Conservation (phyloP, 2,113 vertebrate genomes). For the Pogona vitticeps region DNA sequence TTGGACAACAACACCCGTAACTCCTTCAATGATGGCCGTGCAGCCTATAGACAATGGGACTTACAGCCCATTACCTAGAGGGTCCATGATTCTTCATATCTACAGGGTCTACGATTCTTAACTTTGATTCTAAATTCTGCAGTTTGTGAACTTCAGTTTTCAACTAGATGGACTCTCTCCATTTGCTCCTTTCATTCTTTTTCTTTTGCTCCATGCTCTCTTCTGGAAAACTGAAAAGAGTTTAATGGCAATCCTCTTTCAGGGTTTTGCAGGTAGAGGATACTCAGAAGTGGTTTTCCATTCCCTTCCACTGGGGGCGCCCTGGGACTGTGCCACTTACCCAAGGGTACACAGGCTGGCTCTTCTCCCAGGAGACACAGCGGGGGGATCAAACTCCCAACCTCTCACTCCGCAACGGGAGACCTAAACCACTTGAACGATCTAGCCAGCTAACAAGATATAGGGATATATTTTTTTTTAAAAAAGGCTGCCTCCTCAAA, state of each 20-base stretch:
- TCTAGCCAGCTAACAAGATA: neutral
- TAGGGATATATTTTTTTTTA: neutral
- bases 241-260: no score
- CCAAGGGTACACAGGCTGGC: no score
- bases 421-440: neutral
- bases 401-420: no score
- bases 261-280: no score
- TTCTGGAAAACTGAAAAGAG: neutral
- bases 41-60: neutral
- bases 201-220: neutral
- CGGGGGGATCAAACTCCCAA: no score
- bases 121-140: neutral
- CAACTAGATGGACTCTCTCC: no score
- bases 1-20: neutral
- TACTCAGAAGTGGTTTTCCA: no score
- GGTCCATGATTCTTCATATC: no score
- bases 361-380: no score
- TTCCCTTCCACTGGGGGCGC: no score
- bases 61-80: neutral
- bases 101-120: neutral
- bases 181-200: neutral
- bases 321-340: no score
- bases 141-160: neutral
- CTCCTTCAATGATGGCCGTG: neutral
- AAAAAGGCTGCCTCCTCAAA: no score